phyloP scores from a whole-genome alignment of 2,797 vertebrate species.

The Bovichtus variegatus region DNA sequence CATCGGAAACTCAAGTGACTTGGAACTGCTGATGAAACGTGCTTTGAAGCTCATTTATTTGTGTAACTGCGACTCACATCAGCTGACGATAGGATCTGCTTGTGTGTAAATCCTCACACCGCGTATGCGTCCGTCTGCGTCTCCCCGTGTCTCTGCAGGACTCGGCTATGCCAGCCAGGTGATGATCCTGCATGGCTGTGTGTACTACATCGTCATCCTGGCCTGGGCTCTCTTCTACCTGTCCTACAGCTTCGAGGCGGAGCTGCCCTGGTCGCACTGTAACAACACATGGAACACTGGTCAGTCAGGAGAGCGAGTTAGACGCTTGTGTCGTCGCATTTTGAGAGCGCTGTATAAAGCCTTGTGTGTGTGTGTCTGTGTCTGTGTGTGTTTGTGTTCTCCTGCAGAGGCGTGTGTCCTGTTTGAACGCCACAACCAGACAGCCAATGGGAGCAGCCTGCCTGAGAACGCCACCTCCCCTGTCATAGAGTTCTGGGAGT shows the following conservation, averaged over 20 bases:
- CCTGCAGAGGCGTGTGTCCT: slow-evolving; percentile 73
- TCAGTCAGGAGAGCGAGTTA: slow-evolving; percentile 30
- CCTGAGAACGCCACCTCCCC: slow-evolving; percentile 86
- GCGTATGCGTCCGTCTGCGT: neutral
- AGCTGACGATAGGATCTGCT: neutral
- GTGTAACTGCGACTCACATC: neutral
- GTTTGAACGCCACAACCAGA: slow-evolving; percentile 66
- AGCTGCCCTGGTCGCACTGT: slow-evolving; percentile 83
- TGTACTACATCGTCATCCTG: slow-evolving; percentile 84
- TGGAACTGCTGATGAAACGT: slow-evolving; percentile 14
- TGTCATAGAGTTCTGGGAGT: slow-evolving; percentile 94
- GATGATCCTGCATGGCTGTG: slow-evolving; percentile 83
- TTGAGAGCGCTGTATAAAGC: neutral
- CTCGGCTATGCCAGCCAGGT: slow-evolving; percentile 84
- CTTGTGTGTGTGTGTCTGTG: too few species aligned
- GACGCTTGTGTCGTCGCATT: neutral
- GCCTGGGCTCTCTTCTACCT: slow-evolving; percentile 84
- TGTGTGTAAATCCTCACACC: neutral
- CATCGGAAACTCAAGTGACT: slow-evolving; percentile 27
- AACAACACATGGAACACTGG: slow-evolving; percentile 86
- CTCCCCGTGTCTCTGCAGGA: slow-evolving; percentile 64
- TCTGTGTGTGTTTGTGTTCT: slow-evolving; percentile 29
- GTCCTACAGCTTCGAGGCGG: slow-evolving; percentile 74
- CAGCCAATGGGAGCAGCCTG: slow-evolving; percentile 58
- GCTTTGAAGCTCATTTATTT: neutral